Percentiles rank a stretch among this genome's conserved stretches.
These are phyloP conservation scores for Lagopus muta DNA, from an alignment of 2,113 vertebrate genomes.

Conservation along the genomic window DNA sequence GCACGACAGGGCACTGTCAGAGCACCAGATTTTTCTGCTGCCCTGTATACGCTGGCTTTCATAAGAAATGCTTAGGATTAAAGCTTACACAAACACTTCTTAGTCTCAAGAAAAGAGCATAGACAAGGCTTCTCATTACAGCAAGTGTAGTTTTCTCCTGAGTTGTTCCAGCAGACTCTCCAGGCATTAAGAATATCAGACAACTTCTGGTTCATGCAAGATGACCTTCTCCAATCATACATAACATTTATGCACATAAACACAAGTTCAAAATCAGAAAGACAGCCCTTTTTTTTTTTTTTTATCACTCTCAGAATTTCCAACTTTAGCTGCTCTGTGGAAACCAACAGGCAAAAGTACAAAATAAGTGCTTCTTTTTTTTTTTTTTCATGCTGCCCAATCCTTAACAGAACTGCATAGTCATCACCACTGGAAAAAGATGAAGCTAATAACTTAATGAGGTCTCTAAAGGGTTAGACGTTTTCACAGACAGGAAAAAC, in stretches of 20 bases:
- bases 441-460: background rate
- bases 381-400: background rate
- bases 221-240: background rate
- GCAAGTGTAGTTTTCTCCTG: background rate
- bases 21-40: background rate
- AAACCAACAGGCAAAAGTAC: background rate
- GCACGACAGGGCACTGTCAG: background rate
- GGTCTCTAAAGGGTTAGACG: background rate
- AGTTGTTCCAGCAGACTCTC: background rate
- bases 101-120: background rate
- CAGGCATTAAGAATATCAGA: background rate
- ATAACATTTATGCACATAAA: background rate
- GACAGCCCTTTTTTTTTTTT: background rate
- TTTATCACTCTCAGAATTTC: background rate
- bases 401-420: background rate
- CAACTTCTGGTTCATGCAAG: background rate
- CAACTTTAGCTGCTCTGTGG: background rate
- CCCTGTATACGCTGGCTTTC: background rate
- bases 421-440: background rate
- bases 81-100: background rate
- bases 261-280: background rate
- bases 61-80: background rate
- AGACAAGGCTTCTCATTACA: background rate
- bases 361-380: background rate
- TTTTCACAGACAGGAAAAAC: background rate